Evolutionary conservation across 2,888 invertebrate species (phyloP).

Genomic region (Drosophila nr. perissopoda): DNA sequence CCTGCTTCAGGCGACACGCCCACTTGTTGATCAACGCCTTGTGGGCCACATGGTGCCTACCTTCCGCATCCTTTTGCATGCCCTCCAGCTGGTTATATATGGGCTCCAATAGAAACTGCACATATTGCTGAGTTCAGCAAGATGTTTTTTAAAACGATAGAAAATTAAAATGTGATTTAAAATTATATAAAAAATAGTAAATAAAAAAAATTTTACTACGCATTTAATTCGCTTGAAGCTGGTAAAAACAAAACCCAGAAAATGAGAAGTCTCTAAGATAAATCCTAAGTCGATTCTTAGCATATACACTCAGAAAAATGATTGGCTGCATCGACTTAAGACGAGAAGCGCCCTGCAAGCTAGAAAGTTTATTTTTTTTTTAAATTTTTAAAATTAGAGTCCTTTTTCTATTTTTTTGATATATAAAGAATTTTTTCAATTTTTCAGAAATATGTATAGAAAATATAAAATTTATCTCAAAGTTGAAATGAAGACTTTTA

Average conservation of each 20-base stretch:
- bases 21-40: constrained; percentile 85
- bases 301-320: no score
- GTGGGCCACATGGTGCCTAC: constrained; percentile 87
- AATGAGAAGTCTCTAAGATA: not conserved
- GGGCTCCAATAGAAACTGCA: constrained; percentile 87
- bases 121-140: constrained; percentile 86
- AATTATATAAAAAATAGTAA: not conserved
- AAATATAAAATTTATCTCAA: not conserved
- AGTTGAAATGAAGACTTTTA: not conserved
- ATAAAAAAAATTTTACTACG: not conserved
- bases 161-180: not conserved
- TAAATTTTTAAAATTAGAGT: not conserved
- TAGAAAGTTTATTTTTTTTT: no score
- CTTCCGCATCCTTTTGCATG: constrained; percentile 83
- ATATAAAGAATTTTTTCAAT: not conserved
- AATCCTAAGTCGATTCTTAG: not conserved
- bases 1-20: constrained; percentile 88
- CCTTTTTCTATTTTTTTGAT: not conserved
- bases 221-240: not conserved
- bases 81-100: constrained; percentile 88
- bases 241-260: not conserved
- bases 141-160: not conserved
- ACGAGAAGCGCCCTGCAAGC: no score
- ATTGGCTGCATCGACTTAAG: no score
- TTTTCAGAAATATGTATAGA: not conserved